phyloP scores from a whole-genome alignment of 2,888 invertebrate species.

The Leptinotarsa tumamoca region DNA sequence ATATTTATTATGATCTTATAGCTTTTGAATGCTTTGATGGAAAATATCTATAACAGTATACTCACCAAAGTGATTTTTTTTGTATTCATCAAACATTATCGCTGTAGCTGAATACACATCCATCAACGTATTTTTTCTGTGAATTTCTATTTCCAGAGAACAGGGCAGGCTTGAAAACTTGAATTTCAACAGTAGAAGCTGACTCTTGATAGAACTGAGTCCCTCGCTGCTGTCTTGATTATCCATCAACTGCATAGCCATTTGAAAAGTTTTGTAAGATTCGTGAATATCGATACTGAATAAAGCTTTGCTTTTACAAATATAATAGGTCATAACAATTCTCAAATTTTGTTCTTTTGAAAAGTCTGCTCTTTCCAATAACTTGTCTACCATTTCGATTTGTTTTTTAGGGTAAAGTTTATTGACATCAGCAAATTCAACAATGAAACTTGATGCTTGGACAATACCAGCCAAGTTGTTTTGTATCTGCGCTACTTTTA shows the following conservation, averaged over 20 bases:
- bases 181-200: conserved; percentile 47
- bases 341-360: conserved; percentile 29
- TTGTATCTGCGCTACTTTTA: conserved; percentile 48
- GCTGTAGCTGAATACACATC: conserved; percentile 45
- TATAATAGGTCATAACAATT: conserved; percentile 42
- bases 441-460: conserved; percentile 51
- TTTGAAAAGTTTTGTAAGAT: conserved; percentile 49
- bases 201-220: conserved; percentile 46
- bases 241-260: conserved; percentile 46
- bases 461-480: conserved; percentile 47
- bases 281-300: conserved; percentile 38
- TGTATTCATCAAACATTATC: conserved; percentile 35
- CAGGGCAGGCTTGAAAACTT: conserved; percentile 43
- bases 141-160: conserved; percentile 30
- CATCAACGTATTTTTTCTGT: conserved; percentile 35
- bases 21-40: too few relatives aligned
- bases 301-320: conserved; percentile 46
- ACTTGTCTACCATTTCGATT: conserved; percentile 40
- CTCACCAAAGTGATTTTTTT: conserved; percentile 31
- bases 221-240: conserved; percentile 27
- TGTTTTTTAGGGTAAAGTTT: conserved; percentile 41
- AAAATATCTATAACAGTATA: background rate
- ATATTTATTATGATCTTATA: too few relatives aligned
- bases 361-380: conserved; percentile 35
- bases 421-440: conserved; percentile 45